Base-by-base conservation (phyloP, 2,113 vertebrate genomes). In the Acrocephalus kingi region DNA sequence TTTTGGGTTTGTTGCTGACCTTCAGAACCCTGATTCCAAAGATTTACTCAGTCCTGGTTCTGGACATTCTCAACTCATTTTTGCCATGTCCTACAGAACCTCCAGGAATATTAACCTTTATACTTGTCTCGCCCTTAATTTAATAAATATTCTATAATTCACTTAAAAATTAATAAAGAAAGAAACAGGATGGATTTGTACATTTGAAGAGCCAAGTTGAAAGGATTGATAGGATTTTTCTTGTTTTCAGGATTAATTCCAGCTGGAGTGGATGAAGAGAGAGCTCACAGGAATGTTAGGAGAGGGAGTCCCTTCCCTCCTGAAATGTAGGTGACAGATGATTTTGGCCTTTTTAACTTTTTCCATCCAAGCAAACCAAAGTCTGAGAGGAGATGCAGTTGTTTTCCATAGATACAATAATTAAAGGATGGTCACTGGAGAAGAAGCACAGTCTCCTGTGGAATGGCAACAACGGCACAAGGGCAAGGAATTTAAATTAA, bases 141-240 rank as follows among this genome's bases (percentile, higher is more conserved):
- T 18, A 81, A 62, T 52, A 61, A 81, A 59, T 43, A 52, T 31
- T 25, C 6, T 14, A 13, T n/a, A 37, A 52, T 23, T 67, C 37
- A 35, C 31, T 59, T 62, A 30, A 80, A 81, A 78, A 66, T 41
- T 27, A 46, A 87, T 28, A 54, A 75, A 81, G 66, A 12, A 94
- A 71, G 52, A 76, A 91, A 63, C 30, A 24, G 71, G 90, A 89
- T 78, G 75, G 54, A 71, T 49, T 68, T 88, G 35, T 85, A 85
- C 81, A 85, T 92, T 94, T 91, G 78, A 90, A 91, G 87, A 95
- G 75, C 73, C 83, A 87, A 71, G 45, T 79, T 86, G 56, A 93
- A 97, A 71, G 41, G 83, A 71, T 16, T 82, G 41, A 27, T 37
- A 59, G 7, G 7, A 48, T 27, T 90, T 86, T 46, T 12, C 11